These are phyloP conservation scores for Malurus alboscapulatus DNA, from an alignment of 2,113 vertebrate species.

Conservation along the genomic window DNA sequence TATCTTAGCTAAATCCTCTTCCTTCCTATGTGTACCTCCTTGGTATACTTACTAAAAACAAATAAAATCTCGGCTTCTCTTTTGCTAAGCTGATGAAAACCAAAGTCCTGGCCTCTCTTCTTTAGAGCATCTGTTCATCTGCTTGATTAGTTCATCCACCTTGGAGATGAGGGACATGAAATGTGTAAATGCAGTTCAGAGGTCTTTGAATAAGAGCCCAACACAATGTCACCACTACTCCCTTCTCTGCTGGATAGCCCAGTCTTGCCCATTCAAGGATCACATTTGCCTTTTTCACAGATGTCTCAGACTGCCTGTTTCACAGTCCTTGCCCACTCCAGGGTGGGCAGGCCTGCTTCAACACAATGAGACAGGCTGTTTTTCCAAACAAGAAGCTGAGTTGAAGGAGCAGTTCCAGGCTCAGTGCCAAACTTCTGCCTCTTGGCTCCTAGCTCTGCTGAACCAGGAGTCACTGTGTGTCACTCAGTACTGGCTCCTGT, in stretches of 20 bases:
- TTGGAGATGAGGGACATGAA: background rate
- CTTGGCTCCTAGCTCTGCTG: background rate
- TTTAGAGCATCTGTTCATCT: background rate
- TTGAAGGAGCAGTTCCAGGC: constrained; percentile 22
- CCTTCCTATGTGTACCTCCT: background rate
- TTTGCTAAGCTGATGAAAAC: background rate
- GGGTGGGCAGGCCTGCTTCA: background rate
- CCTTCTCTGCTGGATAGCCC: background rate
- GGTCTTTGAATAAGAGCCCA: background rate
- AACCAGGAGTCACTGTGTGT: background rate
- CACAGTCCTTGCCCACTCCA: background rate
- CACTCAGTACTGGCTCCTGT: background rate
- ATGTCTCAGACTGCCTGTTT: background rate
- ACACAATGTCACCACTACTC: background rate
- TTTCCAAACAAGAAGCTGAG: background rate
- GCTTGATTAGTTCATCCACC: background rate
- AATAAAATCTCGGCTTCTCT: background rate
- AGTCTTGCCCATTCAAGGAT: background rate
- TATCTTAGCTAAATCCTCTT: background rate
- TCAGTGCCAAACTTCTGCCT: background rate
- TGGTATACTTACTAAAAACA: background rate
- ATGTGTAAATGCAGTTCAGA: background rate
- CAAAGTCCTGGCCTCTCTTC: background rate
- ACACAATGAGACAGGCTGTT: background rate
- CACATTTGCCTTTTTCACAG: background rate